Base-by-base conservation (phyloP, 2,113 vertebrate genomes). In the Labeo rohita region DNA sequence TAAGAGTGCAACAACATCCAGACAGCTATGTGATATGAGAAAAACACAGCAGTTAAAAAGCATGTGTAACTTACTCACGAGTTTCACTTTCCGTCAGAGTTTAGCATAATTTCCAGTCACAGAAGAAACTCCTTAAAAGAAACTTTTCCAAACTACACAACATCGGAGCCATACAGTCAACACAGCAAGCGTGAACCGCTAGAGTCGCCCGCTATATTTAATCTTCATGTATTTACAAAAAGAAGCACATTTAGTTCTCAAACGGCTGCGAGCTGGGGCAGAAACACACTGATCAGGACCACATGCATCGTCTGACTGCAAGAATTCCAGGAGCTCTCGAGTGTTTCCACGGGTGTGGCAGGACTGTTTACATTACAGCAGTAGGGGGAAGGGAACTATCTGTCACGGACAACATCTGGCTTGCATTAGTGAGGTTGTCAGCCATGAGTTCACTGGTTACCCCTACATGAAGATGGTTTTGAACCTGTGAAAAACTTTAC, bases 341-440 rank as follows among this genome's bases (percentile, higher is more conserved):
- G n/a, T 79, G 59, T 83, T 74, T 68, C 68, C 2, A 54, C 10
- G 89, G 90, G 88, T 86, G 90, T 86, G 90, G 88, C 90, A 86
- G 9, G 21, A 85, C 80, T 89, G 89, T 90, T 90, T 91, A 89
- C 84, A 88, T 47, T 59, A 73, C 77, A 70, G 28, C 47, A 74
- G 81, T 50, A 47, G 65, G 85, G 76, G 84, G 84, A 87, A 84
- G 84, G 80, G 85, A 85, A 18, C 18, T 45, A 49, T 76, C 83
- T 21, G 3, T 59, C 72, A 54, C 8, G 8, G 28, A 61, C 66
- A 80, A 87, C 85, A 83, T 88, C 79, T 89, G 87, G 65, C 23
- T 88, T 85, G 16, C 15, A 43, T 87, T 89, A 87, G 21, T 63
- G 23, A 70, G 21, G 56, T 39, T 52, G 36, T 39, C 6, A 47